phyloP scores from a whole-genome alignment of 2,888 invertebrate genomes.

The Lumbricus terrestris region DNA sequence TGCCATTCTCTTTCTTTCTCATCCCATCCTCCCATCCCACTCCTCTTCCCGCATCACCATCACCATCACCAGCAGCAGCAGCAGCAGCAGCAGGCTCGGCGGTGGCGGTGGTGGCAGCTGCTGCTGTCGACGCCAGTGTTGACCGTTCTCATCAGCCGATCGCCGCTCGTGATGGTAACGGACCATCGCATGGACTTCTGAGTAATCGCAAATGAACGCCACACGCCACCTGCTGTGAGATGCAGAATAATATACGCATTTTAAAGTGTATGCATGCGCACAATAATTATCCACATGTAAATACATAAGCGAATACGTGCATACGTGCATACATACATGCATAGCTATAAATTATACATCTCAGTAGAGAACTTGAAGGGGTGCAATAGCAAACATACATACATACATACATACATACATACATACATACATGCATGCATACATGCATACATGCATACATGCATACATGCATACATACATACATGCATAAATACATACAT shows the following conservation, averaged over 20 bases:
- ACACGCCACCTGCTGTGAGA: background rate
- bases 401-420: too few relatives aligned
- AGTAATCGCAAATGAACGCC: background rate
- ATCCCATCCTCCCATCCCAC: too few relatives aligned
- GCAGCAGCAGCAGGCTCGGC: background rate
- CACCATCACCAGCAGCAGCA: background rate
- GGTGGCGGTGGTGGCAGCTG: too few relatives aligned
- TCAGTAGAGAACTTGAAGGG: too few relatives aligned
- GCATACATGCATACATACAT: too few relatives aligned
- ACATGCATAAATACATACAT: too few relatives aligned
- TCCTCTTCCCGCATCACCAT: background rate
- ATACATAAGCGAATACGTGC: background rate
- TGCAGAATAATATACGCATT: background rate
- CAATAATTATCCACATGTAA: background rate
- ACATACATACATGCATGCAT: too few relatives aligned
- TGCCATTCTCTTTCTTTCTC: background rate
- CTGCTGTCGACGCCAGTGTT: background rate
- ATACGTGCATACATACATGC: too few relatives aligned
- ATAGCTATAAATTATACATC: too few relatives aligned
- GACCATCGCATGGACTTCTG: background rate
- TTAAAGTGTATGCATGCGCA: background rate
- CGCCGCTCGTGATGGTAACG: background rate
- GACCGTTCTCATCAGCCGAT: background rate
- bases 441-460: too few relatives aligned
- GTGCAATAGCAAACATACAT: too few relatives aligned